phyloP scores from a whole-genome alignment of 2,797 vertebrate species.

The Lacerta agilis region DNA sequence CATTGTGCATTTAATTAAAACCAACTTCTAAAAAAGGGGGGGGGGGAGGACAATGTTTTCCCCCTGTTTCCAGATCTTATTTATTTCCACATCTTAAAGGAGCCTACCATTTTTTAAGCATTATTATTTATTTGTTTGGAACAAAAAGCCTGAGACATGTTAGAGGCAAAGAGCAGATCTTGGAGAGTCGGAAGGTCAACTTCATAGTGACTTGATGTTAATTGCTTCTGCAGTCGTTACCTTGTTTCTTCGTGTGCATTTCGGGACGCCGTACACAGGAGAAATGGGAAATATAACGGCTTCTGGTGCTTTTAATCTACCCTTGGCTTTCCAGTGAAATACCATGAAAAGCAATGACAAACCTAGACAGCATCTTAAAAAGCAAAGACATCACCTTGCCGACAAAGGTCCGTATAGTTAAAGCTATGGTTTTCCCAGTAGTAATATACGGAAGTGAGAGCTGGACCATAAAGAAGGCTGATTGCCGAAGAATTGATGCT shows the following conservation, averaged over 20 bases:
- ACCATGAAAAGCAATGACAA: no score
- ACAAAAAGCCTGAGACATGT: background rate
- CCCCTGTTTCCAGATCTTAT: background rate
- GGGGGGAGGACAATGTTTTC: background rate
- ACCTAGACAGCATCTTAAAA: no score
- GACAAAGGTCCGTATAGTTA: no score
- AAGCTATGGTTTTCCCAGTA: no score
- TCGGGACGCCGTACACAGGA: background rate
- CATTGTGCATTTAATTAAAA: constrained; percentile 16
- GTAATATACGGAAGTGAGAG: no score
- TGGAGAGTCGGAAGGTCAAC: background rate
- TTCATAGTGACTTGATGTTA: background rate
- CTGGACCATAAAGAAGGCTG: no score
- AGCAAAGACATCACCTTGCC: no score
- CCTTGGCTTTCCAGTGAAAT: background rate
- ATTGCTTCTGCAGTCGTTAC: background rate
- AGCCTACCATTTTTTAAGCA: background rate
- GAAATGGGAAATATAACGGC: background rate
- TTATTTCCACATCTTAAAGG: constrained; percentile 10
- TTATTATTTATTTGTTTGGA: background rate
- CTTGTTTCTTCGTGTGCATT: background rate
- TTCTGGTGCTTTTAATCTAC: background rate
- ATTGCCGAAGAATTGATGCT: no score
- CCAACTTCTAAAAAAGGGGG: background rate
- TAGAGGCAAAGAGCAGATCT: constrained; percentile 1